phyloP scores from a whole-genome alignment of 2,797 vertebrate genomes.

The Microtus californicus region DNA sequence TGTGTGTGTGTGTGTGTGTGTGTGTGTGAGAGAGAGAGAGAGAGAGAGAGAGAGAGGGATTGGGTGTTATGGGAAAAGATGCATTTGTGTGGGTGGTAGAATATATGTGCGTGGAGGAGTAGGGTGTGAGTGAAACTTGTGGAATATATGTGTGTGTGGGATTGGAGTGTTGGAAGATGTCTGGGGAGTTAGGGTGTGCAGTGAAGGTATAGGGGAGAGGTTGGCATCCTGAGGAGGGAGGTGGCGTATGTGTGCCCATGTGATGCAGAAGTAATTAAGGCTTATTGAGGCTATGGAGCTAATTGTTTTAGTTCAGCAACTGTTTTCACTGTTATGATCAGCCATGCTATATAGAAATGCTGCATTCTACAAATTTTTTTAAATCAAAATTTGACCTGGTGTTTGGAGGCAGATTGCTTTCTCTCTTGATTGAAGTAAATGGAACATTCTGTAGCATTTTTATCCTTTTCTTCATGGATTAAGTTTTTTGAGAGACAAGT shows the following conservation, averaged over 20 bases:
- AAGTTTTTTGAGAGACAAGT: neutral
- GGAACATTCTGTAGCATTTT: neutral
- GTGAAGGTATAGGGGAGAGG: neutral
- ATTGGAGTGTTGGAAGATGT: neutral
- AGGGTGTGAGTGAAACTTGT: neutral
- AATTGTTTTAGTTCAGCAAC: neutral
- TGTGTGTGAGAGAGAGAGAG: too few species aligned
- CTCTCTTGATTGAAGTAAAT: slow-evolving; percentile 22
- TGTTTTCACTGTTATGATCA: slow-evolving; percentile 5
- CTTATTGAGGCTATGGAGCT: neutral
- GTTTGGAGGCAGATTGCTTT: slow-evolving; percentile 9
- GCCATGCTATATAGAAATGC: neutral
- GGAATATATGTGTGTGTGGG: neutral
- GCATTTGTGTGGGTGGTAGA: neutral
- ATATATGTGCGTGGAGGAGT: neutral
- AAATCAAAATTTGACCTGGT: slow-evolving; percentile 9
- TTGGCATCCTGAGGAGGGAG: neutral
- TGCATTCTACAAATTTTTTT: neutral
- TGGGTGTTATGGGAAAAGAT: neutral
- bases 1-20: too few species aligned
- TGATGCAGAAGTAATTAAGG: neutral
- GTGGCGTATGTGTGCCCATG: neutral
- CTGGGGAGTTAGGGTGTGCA: neutral
- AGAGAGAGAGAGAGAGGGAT: neutral
- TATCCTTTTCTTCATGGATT: neutral